These are phyloP conservation scores for Cephus sareptanus DNA, from an alignment of 2,888 invertebrate genomes.

Conservation along the genomic window DNA sequence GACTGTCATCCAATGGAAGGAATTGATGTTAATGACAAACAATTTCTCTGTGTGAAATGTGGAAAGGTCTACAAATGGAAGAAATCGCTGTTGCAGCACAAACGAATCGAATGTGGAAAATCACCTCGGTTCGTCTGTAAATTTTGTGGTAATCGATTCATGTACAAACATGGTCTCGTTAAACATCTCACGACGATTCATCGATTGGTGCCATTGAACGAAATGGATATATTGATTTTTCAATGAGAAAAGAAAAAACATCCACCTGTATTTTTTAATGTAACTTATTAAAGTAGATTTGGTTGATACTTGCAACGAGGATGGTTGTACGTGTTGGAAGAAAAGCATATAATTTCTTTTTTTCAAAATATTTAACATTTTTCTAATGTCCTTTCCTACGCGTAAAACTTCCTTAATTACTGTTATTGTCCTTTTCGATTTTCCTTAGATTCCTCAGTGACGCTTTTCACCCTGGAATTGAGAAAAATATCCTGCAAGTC, in stretches of 20 bases:
- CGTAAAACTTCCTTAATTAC: too few relatives aligned
- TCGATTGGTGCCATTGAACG: slow-evolving; percentile 24
- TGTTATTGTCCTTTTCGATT: too few relatives aligned
- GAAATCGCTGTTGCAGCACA: slow-evolving; percentile 55
- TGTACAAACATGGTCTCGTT: slow-evolving; percentile 67
- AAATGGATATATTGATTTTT: slow-evolving; percentile 20
- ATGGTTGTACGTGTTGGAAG: too few relatives aligned
- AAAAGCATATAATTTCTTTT: too few relatives aligned
- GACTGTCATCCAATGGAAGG: slow-evolving; percentile 9
- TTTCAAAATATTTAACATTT: too few relatives aligned
- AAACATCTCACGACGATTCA: slow-evolving; percentile 49
- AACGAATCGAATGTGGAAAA: slow-evolving; percentile 56
- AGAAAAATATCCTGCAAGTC: too few relatives aligned
- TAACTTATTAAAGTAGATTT: slow-evolving; percentile 12
- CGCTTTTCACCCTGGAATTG: too few relatives aligned
- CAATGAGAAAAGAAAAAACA: neutral
- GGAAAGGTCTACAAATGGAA: slow-evolving; percentile 58
- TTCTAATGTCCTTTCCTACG: too few relatives aligned
- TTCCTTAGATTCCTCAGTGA: too few relatives aligned
- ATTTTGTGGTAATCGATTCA: slow-evolving; percentile 62
- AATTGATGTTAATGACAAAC: slow-evolving; percentile 25
- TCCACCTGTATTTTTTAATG: slow-evolving; percentile 13
- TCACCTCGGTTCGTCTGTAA: slow-evolving; percentile 58
- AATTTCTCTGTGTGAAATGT: slow-evolving; percentile 50
- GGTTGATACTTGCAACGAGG: neutral